Conservation (phyloP, 2,797 vertebrate genomes). For the Capromys pilorides region DNA sequence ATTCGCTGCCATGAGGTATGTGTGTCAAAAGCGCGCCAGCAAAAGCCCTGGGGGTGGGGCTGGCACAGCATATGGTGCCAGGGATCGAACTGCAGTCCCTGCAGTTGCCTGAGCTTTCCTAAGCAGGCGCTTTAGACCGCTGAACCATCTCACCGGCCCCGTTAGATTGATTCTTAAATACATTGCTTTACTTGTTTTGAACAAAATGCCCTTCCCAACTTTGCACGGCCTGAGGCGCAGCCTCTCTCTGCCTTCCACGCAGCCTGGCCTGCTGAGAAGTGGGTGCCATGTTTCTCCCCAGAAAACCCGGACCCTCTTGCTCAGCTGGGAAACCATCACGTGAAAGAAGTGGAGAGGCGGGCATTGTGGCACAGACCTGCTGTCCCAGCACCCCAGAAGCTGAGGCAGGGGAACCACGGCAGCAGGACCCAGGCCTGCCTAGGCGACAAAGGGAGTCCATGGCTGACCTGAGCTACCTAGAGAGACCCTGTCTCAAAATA, state of each 20-base stretch:
- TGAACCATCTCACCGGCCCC: too few species aligned
- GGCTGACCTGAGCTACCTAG: too few species aligned
- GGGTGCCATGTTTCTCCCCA: not conserved
- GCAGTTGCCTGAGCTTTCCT: not conserved
- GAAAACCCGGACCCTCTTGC: not conserved
- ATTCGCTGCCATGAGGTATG: not conserved
- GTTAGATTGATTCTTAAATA: too few species aligned
- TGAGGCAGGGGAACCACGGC: not conserved
- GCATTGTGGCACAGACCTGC: too few species aligned
- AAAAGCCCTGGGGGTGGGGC: too few species aligned
- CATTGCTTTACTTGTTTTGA: too few species aligned
- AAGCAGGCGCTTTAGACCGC: not conserved
- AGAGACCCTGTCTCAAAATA: too few species aligned
- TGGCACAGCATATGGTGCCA: too few species aligned
- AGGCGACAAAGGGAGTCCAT: not conserved
- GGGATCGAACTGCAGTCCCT: too few species aligned
- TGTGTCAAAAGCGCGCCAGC: not conserved
- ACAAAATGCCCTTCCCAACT: too few species aligned
- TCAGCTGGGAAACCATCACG: not conserved
- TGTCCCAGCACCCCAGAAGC: not conserved
- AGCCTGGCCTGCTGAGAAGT: not conserved
- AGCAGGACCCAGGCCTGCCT: not conserved
- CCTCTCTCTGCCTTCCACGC: not conserved
- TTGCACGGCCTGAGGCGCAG: not conserved
- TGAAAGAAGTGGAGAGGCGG: not conserved